Conservation (phyloP, 2,797 vertebrate species). For the Siniperca obscura region DNA sequence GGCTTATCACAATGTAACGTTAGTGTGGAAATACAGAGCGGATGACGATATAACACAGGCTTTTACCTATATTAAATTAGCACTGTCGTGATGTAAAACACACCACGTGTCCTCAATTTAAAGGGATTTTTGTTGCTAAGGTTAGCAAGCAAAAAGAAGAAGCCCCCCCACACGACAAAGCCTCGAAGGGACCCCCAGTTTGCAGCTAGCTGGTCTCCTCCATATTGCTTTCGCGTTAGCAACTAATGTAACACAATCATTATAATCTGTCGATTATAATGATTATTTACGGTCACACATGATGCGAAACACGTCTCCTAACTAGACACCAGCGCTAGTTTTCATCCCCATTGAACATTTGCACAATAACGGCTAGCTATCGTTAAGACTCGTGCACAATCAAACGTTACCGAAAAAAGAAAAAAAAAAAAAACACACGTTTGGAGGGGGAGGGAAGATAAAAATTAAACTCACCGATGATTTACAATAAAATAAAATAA, state of each 20-base stretch:
- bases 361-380: slow-evolving; percentile 28
- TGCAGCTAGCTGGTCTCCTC: slow-evolving; percentile 62
- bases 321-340: too few relatives aligned
- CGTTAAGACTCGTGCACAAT: slow-evolving; percentile 44
- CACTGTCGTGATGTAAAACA: accelerated
- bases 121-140: background rate
- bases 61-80: accelerated
- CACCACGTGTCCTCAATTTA: accelerated
- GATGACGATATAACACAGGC: background rate
- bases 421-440: slow-evolving; percentile 34
- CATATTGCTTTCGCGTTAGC: slow-evolving; percentile 66
- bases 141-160: background rate
- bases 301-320: background rate
- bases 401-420: slow-evolving; percentile 18
- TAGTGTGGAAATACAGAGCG: background rate
- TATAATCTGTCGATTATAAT: background rate
- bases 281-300: accelerated
- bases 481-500: slow-evolving; percentile 12
- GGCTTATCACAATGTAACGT: background rate
- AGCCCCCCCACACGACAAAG: slow-evolving; percentile 56
- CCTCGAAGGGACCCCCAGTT: slow-evolving; percentile 26
- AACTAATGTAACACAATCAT: background rate
- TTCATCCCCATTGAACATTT: slow-evolving; percentile 1
- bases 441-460: slow-evolving; percentile 33
- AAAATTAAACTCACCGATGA: slow-evolving; percentile 74